Evolutionary conservation across 1,140 invertebrate species (phyloP).

Genomic region (Thaumetopoea pityocampa): DNA sequence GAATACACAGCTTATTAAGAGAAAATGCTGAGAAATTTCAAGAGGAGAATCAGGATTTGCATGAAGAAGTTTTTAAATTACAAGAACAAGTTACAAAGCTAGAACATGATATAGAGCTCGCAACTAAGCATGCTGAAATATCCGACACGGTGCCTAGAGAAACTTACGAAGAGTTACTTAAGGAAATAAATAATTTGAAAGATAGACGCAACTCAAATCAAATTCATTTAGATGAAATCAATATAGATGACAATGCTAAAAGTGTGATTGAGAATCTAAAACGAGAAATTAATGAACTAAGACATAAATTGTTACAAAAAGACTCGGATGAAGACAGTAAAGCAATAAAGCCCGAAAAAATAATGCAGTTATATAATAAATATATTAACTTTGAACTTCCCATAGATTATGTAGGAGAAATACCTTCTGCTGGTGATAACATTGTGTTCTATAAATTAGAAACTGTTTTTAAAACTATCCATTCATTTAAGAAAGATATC

Average conservation of each 20-base stretch:
- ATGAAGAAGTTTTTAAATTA: conserved; percentile 71
- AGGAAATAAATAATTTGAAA: conserved; percentile 66
- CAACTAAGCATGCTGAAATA: conserved; percentile 32
- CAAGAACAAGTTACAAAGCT: conserved; percentile 69
- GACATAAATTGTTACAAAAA: conserved; percentile 58
- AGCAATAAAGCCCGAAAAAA: conserved; percentile 56
- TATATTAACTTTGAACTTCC: conserved; percentile 69
- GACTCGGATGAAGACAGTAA: conserved; percentile 51
- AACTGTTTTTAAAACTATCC: conserved; percentile 57
- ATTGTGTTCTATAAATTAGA: conserved; percentile 56
- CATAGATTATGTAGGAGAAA: conserved; percentile 64
- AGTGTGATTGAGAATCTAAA: conserved; percentile 70
- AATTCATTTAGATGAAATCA: conserved; percentile 60
- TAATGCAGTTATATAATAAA: conserved; percentile 71
- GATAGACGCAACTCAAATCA: conserved; percentile 47
- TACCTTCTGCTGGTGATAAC: conserved; percentile 54
- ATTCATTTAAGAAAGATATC: conserved; percentile 62
- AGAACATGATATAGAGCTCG: conserved; percentile 59
- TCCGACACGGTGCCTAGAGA: conserved; percentile 53
- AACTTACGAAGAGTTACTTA: conserved; percentile 65
- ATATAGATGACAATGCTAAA: conserved; percentile 76
- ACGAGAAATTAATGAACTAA: conserved; percentile 70
- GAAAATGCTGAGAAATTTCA: conserved; percentile 70
- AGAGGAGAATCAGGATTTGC: conserved; percentile 72
- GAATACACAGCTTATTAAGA: conserved; percentile 55